Percentiles rank a stretch among this genome's conserved stretches.
Conservation (phyloP, 2,888 invertebrate species). For the Torymus texanus region DNA sequence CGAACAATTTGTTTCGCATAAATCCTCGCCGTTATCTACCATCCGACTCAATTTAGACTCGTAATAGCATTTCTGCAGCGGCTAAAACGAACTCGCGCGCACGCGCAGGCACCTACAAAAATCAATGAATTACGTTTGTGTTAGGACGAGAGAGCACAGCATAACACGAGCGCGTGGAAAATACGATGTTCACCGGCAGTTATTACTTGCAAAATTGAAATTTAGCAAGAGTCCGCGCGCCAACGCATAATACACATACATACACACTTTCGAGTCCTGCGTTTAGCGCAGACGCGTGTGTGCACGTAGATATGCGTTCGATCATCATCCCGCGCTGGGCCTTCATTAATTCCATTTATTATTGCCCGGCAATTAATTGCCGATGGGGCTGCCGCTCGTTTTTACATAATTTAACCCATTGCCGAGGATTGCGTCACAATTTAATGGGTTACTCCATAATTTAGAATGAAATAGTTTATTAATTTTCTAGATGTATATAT, state of each 20-base stretch:
- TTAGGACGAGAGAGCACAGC: not conserved
- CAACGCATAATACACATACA: no score
- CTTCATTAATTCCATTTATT: constrained; percentile 37
- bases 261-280: constrained; percentile 14
- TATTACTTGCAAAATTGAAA: constrained; percentile 48
- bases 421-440: not conserved
- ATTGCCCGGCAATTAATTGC: constrained; percentile 19
- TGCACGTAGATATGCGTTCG: constrained; percentile 11
- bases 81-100: no score
- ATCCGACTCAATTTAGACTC: not conserved
- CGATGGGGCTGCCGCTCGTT: not conserved
- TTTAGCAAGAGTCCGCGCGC: constrained; percentile 35
- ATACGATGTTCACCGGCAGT: constrained; percentile 30
- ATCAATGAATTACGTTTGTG: constrained; percentile 6
- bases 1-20: no score
- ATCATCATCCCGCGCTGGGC: constrained; percentile 33
- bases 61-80: not conserved
- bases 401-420: constrained; percentile 32
- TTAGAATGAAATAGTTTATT: not conserved
- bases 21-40: not conserved
- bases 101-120: not conserved
- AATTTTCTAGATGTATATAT: no score
- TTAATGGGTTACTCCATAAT: not conserved
- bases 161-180: constrained; percentile 15
- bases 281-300: not conserved